Evolutionary conservation across 2,113 vertebrate genomes (phyloP).

Genomic region (Carassius gibelio): DNA sequence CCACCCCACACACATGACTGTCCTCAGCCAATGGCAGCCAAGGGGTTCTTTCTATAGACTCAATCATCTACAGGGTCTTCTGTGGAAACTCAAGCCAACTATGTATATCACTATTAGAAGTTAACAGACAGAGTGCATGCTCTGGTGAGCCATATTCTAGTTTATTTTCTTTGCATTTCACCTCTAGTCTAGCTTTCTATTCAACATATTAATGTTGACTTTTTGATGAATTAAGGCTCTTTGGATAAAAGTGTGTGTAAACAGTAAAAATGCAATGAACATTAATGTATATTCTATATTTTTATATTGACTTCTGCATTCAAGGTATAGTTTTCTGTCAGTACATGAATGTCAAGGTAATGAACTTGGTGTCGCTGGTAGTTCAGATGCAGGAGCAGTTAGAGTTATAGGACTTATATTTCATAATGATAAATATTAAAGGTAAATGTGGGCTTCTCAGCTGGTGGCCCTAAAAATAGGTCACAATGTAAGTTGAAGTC

Average conservation of each 20-base stretch:
- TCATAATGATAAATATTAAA: not conserved
- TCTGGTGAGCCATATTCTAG: not conserved
- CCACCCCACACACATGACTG: conserved; percentile 53
- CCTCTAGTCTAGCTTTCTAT: not conserved
- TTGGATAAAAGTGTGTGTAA: too few relatives aligned
- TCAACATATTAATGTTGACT: not conserved
- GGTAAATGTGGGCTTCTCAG: not conserved
- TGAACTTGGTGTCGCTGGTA: not conserved
- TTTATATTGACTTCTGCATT: too few relatives aligned
- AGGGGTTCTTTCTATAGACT: conserved; percentile 23
- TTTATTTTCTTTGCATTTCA: not conserved
- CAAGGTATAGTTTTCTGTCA: too few relatives aligned
- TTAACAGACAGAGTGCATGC: not conserved
- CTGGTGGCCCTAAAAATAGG: too few relatives aligned
- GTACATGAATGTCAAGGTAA: too few relatives aligned
- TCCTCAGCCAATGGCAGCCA: conserved; percentile 37
- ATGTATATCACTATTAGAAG: not conserved
- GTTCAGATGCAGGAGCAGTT: not conserved
- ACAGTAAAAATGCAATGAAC: not conserved
- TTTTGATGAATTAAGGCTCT: too few relatives aligned
- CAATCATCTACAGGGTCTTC: conserved; percentile 13
- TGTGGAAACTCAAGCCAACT: conserved; percentile 41
- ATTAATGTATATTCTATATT: not conserved
- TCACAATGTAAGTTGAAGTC: not conserved
- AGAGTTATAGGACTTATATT: not conserved